Evolutionary conservation across 2,888 invertebrate species (phyloP), one percentile per base, ranked within the genome.

Genomic region (Leucoma salicis): DNA sequence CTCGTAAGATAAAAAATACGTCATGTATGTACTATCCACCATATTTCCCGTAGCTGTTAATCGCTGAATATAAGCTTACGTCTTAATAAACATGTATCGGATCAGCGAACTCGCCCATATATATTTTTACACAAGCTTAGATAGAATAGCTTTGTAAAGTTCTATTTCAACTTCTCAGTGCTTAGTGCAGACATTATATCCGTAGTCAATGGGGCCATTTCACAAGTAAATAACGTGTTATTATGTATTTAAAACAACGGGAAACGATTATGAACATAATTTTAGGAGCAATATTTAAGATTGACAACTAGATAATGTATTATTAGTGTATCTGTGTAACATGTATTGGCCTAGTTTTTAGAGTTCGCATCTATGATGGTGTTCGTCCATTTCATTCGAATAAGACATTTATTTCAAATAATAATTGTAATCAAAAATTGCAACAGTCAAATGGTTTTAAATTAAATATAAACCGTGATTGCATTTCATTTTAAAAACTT

Each of bases 81-180:
- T 46, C 40, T 49, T 64, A 61, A 45, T 49, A 58, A 40, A 56
- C 49, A 49, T 39, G 38, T 61, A 58, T 43, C 46, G n/a, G 33
- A 47, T 56, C 66, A 69, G 66, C 48, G 56, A 69, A 57, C 47
- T 61, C 46, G 64, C 66, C n/a, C 67, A 70, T 70, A 66, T 69
- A 72, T 74, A 77, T 81, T 83, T 82, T 67, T 82, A 82, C 78
- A 78, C 74, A 69, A 66, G 73, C 70, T 75, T 84, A 84, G 84
- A 76, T 84, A 84, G 84, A 81, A 51, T 81, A 82, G 73, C 73
- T 71, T 76, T 74, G 63, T 75, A 82, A 76, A 64, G 47, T 70
- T 71, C 51, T 61, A 78, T 76, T 77, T 75, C 57, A 57, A 40
- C 25, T 56, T 71, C 67, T 66, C 57, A 69, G 66, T 59, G 58